Conservation (phyloP, 2,888 invertebrate species). For the Melinopterus prodromus region DNA sequence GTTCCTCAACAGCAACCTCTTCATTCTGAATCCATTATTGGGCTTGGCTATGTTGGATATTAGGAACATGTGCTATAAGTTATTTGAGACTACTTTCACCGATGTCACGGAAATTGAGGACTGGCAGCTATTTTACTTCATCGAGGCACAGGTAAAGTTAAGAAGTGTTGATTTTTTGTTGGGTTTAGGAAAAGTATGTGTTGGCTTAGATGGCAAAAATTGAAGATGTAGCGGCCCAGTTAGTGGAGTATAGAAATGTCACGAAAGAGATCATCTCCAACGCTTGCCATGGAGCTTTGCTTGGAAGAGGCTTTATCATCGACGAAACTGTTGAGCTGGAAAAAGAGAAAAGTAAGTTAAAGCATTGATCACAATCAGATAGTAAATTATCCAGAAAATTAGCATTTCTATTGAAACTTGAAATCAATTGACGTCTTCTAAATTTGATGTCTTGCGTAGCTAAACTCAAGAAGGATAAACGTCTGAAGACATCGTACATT, state of each 20-base stretch:
- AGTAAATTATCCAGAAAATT: background rate
- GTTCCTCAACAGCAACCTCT: constrained; percentile 72
- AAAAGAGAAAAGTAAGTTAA: constrained; percentile 34
- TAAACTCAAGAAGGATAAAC: constrained; percentile 49
- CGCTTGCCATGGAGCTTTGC: constrained; percentile 79
- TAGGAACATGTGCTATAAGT: constrained; percentile 71
- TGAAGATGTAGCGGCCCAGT: constrained; percentile 52
- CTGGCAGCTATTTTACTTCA: constrained; percentile 71
- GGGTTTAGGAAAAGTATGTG: constrained; percentile 10
- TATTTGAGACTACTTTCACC: constrained; percentile 70
- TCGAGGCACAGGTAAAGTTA: constrained; percentile 70
- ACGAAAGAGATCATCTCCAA: constrained; percentile 69
- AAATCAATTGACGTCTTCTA: background rate
- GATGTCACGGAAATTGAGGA: constrained; percentile 64
- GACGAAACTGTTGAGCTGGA: constrained; percentile 66
- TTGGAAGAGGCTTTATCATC: constrained; percentile 78
- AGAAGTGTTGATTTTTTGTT: constrained; percentile 23
- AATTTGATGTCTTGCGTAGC: constrained; percentile 44
- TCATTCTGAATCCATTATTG: constrained; percentile 76
- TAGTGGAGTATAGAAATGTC: constrained; percentile 62
- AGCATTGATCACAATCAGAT: background rate
- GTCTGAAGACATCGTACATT: constrained; percentile 83
- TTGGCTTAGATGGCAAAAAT: constrained; percentile 61
- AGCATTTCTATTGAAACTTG: background rate
- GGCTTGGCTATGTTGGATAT: constrained; percentile 76